Evolutionary conservation across 2,888 invertebrate genomes (phyloP).

Genomic region (Aporophyla nigra): DNA sequence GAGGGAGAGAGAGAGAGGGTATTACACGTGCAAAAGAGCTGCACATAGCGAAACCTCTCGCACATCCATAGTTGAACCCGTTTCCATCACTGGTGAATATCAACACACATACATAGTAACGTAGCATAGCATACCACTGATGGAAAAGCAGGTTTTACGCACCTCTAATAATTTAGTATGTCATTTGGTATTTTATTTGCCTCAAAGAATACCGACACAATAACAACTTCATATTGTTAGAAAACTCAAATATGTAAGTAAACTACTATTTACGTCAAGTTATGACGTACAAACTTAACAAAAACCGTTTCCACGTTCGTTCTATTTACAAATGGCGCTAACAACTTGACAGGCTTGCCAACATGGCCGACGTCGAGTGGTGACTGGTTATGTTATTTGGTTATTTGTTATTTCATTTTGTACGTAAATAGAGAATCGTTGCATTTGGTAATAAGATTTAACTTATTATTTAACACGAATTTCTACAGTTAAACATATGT

Average conservation of each 20-base stretch:
- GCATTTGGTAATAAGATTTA: not conserved
- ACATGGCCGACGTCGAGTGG: not conserved
- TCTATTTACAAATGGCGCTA: not conserved
- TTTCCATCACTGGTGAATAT: too few species aligned
- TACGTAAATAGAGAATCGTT: not conserved
- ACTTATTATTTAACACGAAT: constrained; percentile 9
- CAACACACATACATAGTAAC: not conserved
- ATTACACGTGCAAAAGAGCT: too few species aligned
- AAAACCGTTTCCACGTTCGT: not conserved
- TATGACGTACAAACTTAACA: not conserved
- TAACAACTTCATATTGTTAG: not conserved
- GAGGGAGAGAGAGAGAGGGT: too few species aligned
- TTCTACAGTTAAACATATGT: not conserved
- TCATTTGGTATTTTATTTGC: not conserved
- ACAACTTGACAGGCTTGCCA: not conserved
- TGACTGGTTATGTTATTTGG: not conserved
- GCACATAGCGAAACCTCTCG: too few species aligned
- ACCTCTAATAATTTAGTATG: not conserved
- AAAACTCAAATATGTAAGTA: not conserved
- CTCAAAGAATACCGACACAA: not conserved
- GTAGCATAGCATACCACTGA: too few species aligned
- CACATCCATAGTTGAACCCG: too few species aligned
- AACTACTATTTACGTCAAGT: not conserved
- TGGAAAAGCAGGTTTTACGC: not conserved
- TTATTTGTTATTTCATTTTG: not conserved